phyloP scores from a whole-genome alignment of 2,888 invertebrate species.

The Trissoscelio sp. region DNA sequence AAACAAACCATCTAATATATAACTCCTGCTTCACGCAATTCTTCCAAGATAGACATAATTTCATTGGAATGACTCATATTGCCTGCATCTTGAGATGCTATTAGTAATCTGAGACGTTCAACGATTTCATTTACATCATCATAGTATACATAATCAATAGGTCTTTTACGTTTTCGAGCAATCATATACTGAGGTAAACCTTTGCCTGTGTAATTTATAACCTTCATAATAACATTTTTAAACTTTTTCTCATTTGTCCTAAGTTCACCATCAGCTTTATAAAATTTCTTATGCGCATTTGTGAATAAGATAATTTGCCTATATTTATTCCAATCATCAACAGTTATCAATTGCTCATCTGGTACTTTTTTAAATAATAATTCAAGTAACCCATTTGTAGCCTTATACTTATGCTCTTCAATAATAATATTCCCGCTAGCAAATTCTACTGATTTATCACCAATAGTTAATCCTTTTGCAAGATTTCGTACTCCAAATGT shows the following conservation, averaged over 20 bases:
- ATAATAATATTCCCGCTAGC: slow-evolving; percentile 40
- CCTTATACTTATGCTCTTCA: slow-evolving; percentile 12
- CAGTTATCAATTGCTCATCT: background rate
- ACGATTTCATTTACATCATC: background rate
- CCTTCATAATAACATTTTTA: too few species aligned
- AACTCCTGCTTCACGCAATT: too few species aligned
- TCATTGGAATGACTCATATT: background rate
- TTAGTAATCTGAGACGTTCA: background rate
- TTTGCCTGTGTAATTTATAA: background rate
- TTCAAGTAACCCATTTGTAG: slow-evolving; percentile 59
- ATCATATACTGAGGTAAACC: background rate
- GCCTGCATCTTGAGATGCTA: background rate
- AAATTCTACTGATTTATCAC: slow-evolving; percentile 14
- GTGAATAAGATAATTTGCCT: slow-evolving; percentile 48
- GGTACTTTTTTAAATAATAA: slow-evolving; percentile 61
- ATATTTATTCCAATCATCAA: slow-evolving; percentile 43
- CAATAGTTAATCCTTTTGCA: slow-evolving; percentile 20
- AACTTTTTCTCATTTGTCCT: too few species aligned
- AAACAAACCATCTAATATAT: too few species aligned
- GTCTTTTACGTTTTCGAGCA: background rate
- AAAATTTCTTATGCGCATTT: slow-evolving; percentile 48
- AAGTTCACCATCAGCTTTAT: background rate
- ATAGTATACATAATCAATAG: background rate
- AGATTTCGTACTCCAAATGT: slow-evolving; percentile 59
- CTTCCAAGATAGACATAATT: background rate